These are phyloP conservation scores for Scaptomyza polygonia DNA, from an alignment of 2,888 invertebrate species.

Conservation along the genomic window DNA sequence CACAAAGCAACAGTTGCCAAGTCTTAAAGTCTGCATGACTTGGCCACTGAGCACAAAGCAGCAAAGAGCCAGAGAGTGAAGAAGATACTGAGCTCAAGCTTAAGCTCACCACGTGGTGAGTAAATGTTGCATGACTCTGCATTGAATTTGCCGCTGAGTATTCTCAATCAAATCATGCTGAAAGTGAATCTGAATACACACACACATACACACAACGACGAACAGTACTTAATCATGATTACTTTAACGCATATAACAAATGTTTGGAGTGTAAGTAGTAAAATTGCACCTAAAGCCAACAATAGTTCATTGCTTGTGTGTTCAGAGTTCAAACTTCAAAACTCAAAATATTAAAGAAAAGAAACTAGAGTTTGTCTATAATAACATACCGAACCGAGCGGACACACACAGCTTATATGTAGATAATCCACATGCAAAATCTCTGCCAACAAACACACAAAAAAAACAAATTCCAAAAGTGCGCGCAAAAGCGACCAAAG, in stretches of 20 bases:
- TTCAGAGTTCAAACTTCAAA: slow-evolving; percentile 39
- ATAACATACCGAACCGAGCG: background rate
- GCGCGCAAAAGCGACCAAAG: slow-evolving; percentile 29
- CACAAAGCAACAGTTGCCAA: slow-evolving; percentile 50
- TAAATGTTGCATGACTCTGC: slow-evolving; percentile 19
- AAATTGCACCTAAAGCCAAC: slow-evolving; percentile 50
- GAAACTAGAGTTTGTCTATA: slow-evolving; percentile 12
- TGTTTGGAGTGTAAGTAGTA: slow-evolving; percentile 58
- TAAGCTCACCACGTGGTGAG: slow-evolving; percentile 53
- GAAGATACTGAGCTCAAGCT: slow-evolving; percentile 21
- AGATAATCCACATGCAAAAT: slow-evolving; percentile 32
- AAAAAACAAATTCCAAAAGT: slow-evolving; percentile 29
- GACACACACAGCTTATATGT: slow-evolving; percentile 1
- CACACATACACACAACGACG: slow-evolving; percentile 24
- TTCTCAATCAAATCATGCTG: slow-evolving; percentile 70
- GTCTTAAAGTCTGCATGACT: slow-evolving; percentile 29
- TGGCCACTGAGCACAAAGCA: slow-evolving; percentile 16
- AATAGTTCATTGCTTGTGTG: slow-evolving; percentile 10
- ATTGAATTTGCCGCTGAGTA: slow-evolving; percentile 39
- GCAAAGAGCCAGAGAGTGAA: slow-evolving; percentile 34
- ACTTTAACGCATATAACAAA: slow-evolving; percentile 32
- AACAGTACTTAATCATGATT: slow-evolving; percentile 58
- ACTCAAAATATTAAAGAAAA: slow-evolving; percentile 8
- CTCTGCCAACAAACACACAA: slow-evolving; percentile 34
- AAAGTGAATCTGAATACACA: slow-evolving; percentile 73